A percentile compares a stretch with the other conserved stretches of the same genome.
phyloP scores from a whole-genome alignment of 2,113 vertebrate species.

The Albula goreensis region DNA sequence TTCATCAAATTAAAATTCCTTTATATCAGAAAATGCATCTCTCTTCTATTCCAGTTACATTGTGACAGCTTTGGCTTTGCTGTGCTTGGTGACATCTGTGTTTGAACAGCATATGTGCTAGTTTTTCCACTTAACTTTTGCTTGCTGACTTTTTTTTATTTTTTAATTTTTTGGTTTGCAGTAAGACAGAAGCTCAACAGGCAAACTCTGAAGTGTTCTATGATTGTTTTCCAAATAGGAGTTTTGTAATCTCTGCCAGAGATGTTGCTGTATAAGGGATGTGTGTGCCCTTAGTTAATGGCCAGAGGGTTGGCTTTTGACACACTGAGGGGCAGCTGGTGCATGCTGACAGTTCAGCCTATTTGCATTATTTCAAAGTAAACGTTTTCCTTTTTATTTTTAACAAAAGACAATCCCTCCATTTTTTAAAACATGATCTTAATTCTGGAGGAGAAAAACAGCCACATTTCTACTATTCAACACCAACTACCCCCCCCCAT shows the following conservation, averaged over 20 bases:
- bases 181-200: background rate
- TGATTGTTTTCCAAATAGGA: background rate
- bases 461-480: slow-evolving; percentile 38
- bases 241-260: background rate
- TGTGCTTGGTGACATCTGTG: background rate
- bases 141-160: background rate
- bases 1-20: no score
- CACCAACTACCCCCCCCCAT: slow-evolving; percentile 17
- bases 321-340: slow-evolving; percentile 7
- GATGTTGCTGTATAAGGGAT: background rate
- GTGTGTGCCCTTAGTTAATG: background rate
- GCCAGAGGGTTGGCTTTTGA: background rate
- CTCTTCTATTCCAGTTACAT: background rate
- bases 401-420: slow-evolving; percentile 39
- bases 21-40: background rate
- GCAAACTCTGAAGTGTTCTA: background rate
- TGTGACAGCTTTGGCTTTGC: background rate
- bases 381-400: background rate
- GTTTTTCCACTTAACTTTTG: background rate
- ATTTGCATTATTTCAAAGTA: background rate
- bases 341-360: background rate
- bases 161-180: background rate
- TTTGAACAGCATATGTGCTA: no score
- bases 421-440: slow-evolving; percentile 36
- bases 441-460: slow-evolving; percentile 17